phyloP scores from a whole-genome alignment of 2,888 invertebrate species.

The Tiliacea aurago region DNA sequence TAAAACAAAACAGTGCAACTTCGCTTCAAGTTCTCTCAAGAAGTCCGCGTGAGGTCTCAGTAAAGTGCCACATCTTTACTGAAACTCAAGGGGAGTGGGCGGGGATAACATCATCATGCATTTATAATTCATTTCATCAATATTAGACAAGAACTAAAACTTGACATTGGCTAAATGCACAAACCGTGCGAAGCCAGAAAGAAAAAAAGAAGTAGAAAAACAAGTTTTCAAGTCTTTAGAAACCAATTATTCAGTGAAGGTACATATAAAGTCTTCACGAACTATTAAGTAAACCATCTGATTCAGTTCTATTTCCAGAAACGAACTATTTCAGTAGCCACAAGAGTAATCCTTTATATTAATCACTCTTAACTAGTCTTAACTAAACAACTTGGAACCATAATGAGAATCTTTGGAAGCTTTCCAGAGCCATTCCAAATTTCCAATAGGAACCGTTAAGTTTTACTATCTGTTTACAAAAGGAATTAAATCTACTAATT shows the following conservation, averaged over 20 bases:
- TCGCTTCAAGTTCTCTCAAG: too few relatives aligned
- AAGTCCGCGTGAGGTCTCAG: too few relatives aligned
- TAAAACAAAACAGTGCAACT: too few relatives aligned
- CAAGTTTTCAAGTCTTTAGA: background rate
- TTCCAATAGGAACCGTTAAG: conserved; percentile 55
- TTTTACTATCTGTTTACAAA: conserved; percentile 64
- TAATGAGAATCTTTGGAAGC: conserved; percentile 57
- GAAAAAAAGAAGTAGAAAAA: too few relatives aligned
- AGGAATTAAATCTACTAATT: conserved; percentile 58
- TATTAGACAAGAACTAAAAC: too few relatives aligned
- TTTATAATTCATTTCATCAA: too few relatives aligned
- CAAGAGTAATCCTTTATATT: conserved; percentile 51
- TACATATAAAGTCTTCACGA: background rate
- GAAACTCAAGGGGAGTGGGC: too few relatives aligned
- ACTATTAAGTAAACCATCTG: background rate
- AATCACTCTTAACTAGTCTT: conserved; percentile 47
- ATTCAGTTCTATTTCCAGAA: conserved; percentile 43
- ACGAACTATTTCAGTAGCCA: conserved; percentile 50
- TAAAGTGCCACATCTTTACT: too few relatives aligned
- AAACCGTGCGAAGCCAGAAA: too few relatives aligned
- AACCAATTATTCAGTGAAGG: background rate
- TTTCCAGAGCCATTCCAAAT: conserved; percentile 60
- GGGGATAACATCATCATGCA: too few relatives aligned
- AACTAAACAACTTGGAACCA: conserved; percentile 55
- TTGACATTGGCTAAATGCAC: too few relatives aligned